Evolutionary conservation across 2,888 invertebrate species (phyloP).

Genomic region (Bembecia ichneumoniformis): DNA sequence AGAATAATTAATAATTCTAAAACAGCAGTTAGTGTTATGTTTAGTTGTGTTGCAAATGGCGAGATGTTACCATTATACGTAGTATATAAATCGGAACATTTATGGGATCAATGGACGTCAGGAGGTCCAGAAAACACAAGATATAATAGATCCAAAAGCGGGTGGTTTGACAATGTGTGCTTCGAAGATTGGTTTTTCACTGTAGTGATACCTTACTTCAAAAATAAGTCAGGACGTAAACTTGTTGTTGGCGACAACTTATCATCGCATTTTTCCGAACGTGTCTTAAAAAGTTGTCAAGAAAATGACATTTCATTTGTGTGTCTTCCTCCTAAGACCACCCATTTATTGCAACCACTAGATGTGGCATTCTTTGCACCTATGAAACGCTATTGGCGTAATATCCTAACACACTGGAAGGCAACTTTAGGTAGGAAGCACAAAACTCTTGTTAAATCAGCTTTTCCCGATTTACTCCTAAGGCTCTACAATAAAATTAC

Average conservation of each 20-base stretch:
- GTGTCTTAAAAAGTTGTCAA: constrained; percentile 20
- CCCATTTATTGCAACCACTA: constrained; percentile 22
- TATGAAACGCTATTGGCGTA: constrained; percentile 20
- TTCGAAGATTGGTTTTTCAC: constrained; percentile 23
- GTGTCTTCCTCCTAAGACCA: constrained; percentile 20
- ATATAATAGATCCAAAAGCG: constrained; percentile 1
- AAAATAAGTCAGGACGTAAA: constrained; percentile 17
- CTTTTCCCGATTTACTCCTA: constrained; percentile 6
- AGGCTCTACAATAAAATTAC: constrained; percentile 5
- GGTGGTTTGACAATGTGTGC: constrained; percentile 9
- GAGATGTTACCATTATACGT: no score
- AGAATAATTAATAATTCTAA: constrained; percentile 2
- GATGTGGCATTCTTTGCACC: constrained; percentile 22
- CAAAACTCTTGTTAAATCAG: constrained; percentile 7
- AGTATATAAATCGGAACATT: constrained; percentile 8
- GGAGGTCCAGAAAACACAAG: constrained; percentile 8
- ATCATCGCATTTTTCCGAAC: constrained; percentile 19
- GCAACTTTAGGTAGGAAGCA: constrained; percentile 1
- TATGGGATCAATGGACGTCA: constrained; percentile 9
- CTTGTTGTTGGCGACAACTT: constrained; percentile 38
- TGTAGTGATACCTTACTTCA: constrained; percentile 16
- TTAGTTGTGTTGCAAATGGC: not conserved
- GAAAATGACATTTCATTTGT: constrained; percentile 25
- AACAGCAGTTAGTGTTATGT: constrained; percentile 1
- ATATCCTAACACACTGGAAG: no score